Evolutionary conservation across 1,140 invertebrate genomes (phyloP).

Genomic region (Phthorimaea operculella): DNA sequence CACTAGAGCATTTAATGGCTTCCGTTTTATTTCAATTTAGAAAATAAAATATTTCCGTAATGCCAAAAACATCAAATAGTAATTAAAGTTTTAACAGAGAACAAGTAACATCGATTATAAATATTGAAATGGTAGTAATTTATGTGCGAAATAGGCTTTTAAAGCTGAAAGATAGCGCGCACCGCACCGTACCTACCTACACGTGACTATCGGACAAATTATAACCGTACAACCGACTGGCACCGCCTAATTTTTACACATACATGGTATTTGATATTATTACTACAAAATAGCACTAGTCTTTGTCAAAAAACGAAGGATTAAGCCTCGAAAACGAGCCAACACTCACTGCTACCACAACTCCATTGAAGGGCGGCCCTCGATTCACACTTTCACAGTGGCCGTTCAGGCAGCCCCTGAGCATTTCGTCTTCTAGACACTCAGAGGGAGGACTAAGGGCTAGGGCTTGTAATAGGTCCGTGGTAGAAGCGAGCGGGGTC

Average conservation of each 20-base stretch:
- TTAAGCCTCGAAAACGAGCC: neutral
- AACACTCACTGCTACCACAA: neutral
- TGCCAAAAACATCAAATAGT: no score
- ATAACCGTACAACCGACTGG: neutral
- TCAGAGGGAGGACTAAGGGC: neutral
- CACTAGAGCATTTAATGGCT: no score
- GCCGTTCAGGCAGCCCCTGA: neutral
- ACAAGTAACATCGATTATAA: slow-evolving; percentile 10
- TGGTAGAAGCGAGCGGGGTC: slow-evolving; percentile 53
- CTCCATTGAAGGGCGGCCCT: neutral
- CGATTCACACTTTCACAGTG: neutral
- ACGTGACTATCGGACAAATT: slow-evolving; percentile 5
- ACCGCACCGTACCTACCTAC: no score
- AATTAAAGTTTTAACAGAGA: neutral
- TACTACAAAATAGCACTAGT: no score
- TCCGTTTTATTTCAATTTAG: no score
- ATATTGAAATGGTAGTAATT: neutral
- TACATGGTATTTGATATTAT: no score
- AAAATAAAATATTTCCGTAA: no score
- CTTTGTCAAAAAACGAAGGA: no score
- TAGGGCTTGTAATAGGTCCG: slow-evolving; percentile 12
- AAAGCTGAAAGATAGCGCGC: no score
- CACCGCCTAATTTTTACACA: neutral
- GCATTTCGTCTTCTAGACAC: neutral
- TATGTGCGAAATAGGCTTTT: no score